phyloP scores from a whole-genome alignment of 1,140 invertebrate species.

The Augochlora pura region DNA sequence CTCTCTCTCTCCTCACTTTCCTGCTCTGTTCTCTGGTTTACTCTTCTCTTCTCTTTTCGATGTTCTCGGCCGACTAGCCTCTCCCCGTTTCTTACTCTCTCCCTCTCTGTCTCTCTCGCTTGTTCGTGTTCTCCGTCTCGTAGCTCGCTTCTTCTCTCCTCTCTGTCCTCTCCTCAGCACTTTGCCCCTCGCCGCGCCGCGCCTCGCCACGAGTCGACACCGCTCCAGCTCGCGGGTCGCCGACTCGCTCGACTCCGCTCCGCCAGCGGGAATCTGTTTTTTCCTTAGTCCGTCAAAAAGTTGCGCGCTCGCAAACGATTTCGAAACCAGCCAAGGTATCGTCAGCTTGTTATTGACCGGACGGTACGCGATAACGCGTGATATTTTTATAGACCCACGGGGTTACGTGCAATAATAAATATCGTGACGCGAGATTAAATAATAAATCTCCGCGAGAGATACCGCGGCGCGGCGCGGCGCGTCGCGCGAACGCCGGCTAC shows the following conservation, averaged over 20 bases:
- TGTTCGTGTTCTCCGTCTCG: neutral
- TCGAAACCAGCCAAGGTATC: slow-evolving; percentile 59
- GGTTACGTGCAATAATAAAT: slow-evolving; percentile 77
- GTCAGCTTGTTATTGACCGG: slow-evolving; percentile 70
- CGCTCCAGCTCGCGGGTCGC: slow-evolving; percentile 10
- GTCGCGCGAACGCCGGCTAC: neutral
- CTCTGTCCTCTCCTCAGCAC: neutral
- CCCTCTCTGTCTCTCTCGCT: neutral
- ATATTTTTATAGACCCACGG: slow-evolving; percentile 75
- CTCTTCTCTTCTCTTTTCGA: slow-evolving; percentile 11
- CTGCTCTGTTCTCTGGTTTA: neutral
- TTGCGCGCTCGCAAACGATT: slow-evolving; percentile 56
- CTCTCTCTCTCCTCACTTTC: neutral
- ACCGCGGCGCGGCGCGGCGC: slow-evolving; percentile 38
- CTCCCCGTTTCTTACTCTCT: neutral
- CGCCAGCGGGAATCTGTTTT: slow-evolving; percentile 1
- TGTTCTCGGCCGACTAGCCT: neutral
- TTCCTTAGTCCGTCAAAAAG: slow-evolving; percentile 15
- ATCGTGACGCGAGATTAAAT: slow-evolving; percentile 75
- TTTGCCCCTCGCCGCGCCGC: neutral
- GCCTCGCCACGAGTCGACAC: neutral
- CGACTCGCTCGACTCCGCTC: neutral
- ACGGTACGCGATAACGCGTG: slow-evolving; percentile 66
- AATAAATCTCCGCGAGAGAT: slow-evolving; percentile 75
- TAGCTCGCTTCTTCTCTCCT: neutral